Evolutionary conservation across 2,888 invertebrate species (phyloP).

Genomic region (Ectropis crepuscularia): DNA sequence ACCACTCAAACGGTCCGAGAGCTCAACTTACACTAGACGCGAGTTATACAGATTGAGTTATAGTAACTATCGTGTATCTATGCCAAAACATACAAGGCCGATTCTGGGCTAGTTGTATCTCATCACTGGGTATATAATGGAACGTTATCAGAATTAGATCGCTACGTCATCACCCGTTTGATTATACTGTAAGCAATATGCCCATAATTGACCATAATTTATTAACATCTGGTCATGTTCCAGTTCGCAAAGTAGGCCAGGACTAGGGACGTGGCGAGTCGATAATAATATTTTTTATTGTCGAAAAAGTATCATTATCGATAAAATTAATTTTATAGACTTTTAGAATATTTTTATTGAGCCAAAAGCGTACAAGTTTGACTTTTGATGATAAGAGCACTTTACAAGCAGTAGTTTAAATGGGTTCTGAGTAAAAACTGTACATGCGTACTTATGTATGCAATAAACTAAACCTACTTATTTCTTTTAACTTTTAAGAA

Average conservation of each 20-base stretch:
- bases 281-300: background rate
- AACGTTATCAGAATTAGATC: constrained; percentile 16
- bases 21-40: background rate
- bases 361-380: too few relatives aligned
- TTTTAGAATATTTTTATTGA: background rate
- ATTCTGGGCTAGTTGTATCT: constrained; percentile 6
- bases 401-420: too few relatives aligned
- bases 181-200: constrained; percentile 18
- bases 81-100: constrained; percentile 1
- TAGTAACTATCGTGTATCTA: background rate
- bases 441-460: too few relatives aligned
- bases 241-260: constrained; percentile 22
- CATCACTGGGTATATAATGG: background rate
- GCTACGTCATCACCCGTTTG: constrained; percentile 13
- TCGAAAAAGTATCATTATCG: background rate
- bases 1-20: background rate
- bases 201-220: constrained; percentile 25
- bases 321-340: background rate
- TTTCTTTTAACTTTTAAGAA: too few relatives aligned
- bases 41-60: background rate
- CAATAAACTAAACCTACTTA: too few relatives aligned
- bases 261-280: constrained; percentile 10
- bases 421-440: too few relatives aligned
- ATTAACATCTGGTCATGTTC: constrained; percentile 21
- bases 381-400: too few relatives aligned